Conservation (phyloP, 2,888 invertebrate genomes). For the Apamea sordens region DNA sequence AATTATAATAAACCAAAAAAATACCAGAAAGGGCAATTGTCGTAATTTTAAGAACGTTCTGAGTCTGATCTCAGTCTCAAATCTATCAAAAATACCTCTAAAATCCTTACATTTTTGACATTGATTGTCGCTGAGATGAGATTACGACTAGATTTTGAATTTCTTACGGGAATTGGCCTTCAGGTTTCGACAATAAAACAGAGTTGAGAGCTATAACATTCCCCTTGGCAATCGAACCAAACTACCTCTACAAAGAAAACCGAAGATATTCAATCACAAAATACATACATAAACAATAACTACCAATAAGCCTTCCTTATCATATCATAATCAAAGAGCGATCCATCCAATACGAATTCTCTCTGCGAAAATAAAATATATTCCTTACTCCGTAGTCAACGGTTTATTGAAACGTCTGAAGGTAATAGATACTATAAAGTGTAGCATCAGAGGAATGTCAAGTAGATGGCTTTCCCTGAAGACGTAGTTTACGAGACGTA, state of each 20-base stretch:
- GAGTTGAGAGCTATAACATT: background rate
- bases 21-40: no score
- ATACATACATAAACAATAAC: conserved; percentile 2
- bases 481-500: conserved; percentile 48
- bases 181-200: background rate
- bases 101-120: no score
- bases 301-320: background rate
- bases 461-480: conserved; percentile 40
- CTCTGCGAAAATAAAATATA: conserved; percentile 14
- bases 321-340: conserved; percentile 43
- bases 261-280: conserved; percentile 19
- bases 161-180: no score
- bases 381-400: conserved; percentile 27
- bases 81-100: no score
- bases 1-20: no score
- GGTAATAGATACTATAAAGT: conserved; percentile 50
- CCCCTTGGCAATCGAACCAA: background rate
- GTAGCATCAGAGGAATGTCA: conserved; percentile 47
- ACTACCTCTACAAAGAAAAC: background rate
- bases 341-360: conserved; percentile 20
- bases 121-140: no score
- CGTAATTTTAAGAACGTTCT: background rate
- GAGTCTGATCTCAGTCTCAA: no score
- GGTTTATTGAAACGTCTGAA: conserved; percentile 50
- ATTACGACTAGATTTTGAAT: no score